Evolutionary conservation across 2,113 vertebrate genomes (phyloP).

Genomic region (Phycodurus eques): DNA sequence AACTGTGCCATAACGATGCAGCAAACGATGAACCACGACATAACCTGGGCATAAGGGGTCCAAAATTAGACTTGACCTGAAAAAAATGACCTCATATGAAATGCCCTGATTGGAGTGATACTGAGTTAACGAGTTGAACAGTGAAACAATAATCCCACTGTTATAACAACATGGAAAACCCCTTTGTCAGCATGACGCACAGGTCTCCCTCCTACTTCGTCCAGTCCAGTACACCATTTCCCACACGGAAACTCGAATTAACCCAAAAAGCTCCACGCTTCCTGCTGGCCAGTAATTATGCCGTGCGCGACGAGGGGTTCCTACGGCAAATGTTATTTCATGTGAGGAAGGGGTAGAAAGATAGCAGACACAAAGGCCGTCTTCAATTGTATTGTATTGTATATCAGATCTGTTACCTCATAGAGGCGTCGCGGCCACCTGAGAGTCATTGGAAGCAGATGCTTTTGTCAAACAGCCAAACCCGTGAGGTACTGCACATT

Average conservation of each 20-base stretch:
- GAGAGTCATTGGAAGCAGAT: not conserved
- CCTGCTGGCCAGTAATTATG: constrained; percentile 40
- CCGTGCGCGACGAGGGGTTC: constrained; percentile 19
- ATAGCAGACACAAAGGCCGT: not conserved
- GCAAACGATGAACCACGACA: not conserved
- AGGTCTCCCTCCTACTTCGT: constrained; percentile 53
- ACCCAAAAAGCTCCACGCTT: constrained; percentile 35
- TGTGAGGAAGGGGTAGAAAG: constrained; percentile 21
- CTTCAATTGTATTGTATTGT: not conserved
- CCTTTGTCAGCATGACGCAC: constrained; percentile 46
- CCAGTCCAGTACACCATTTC: constrained; percentile 25
- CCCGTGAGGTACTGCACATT: not conserved
- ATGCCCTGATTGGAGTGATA: not conserved
- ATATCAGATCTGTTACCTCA: not conserved
- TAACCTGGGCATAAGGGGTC: not conserved
- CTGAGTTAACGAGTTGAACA: constrained; percentile 14
- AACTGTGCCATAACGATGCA: not conserved
- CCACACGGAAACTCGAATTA: constrained; percentile 54
- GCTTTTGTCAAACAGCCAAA: not conserved
- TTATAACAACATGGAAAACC: constrained; percentile 58
- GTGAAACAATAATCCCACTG: constrained; percentile 41
- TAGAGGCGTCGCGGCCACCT: not conserved
- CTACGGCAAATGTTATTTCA: constrained; percentile 30
- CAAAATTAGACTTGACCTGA: not conserved
- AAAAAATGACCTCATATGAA: not conserved